These are phyloP conservation scores for Stenoptilia bipunctidactyla DNA, from an alignment of 2,888 invertebrate genomes.

Conservation along the genomic window DNA sequence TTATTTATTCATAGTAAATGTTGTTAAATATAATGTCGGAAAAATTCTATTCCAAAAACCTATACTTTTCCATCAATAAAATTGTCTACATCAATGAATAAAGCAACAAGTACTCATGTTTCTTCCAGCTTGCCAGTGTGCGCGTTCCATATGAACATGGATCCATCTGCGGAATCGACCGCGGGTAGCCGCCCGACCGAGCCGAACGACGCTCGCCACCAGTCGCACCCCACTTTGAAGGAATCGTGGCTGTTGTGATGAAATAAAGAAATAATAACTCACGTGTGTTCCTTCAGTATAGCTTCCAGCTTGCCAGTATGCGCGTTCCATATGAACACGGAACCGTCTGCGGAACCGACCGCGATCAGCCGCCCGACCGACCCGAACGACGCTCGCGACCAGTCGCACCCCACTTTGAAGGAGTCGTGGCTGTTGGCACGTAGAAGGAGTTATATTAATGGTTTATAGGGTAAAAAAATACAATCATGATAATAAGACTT, in stretches of 20 bases:
- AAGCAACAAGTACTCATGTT: no score
- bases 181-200: slow-evolving; percentile 90
- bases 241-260: slow-evolving; percentile 85
- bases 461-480: background rate
- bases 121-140: slow-evolving; percentile 80
- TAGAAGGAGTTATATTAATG: background rate
- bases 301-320: slow-evolving; percentile 80
- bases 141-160: slow-evolving; percentile 93
- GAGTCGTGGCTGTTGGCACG: slow-evolving; percentile 85
- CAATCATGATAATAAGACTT: no score
- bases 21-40: no score
- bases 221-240: slow-evolving; percentile 96
- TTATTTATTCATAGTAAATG: no score
- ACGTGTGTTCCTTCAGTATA: slow-evolving; percentile 86
- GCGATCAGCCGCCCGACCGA: slow-evolving; percentile 90
- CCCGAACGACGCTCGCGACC: slow-evolving; percentile 92
- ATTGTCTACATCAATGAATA: no score
- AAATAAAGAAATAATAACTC: no score
- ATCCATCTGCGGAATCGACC: slow-evolving; percentile 93
- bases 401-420: slow-evolving; percentile 96
- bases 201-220: slow-evolving; percentile 92
- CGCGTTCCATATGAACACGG: slow-evolving; percentile 93
- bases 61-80: no score
- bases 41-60: no score
- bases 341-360: slow-evolving; percentile 93